A percentile compares a stretch with the other conserved stretches of the same genome.
phyloP scores from a whole-genome alignment of 2,888 invertebrate genomes.

The Gibbula magus region DNA sequence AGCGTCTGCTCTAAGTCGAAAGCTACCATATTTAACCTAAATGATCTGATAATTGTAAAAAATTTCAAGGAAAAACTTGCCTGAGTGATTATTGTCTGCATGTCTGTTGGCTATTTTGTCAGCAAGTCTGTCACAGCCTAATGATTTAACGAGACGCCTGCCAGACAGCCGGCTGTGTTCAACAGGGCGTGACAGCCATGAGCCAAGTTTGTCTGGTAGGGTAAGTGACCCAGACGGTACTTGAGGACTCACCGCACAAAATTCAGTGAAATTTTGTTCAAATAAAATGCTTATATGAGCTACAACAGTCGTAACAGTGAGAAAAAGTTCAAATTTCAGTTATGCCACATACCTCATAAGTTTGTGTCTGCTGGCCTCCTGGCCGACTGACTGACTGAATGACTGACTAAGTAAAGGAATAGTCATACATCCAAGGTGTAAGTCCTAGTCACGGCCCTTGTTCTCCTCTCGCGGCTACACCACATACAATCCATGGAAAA shows the following conservation, averaged over 20 bases:
- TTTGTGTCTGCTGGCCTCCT: background rate
- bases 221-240: background rate
- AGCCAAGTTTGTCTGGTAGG: background rate
- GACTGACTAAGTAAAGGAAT: background rate
- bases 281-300: no score
- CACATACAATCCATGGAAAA: background rate
- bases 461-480: background rate
- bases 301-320: no score
- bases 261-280: no score
- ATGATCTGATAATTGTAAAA: background rate
- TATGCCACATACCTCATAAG: no score
- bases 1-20: background rate
- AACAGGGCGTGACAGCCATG: background rate
- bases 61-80: background rate
- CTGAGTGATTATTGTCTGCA: no score
- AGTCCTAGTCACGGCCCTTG: background rate
- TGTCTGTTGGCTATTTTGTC: no score
- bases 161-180: background rate
- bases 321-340: no score
- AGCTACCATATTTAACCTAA: background rate
- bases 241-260: no score
- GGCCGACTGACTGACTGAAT: slow-evolving; percentile 1
- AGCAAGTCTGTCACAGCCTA: no score
- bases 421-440: background rate
- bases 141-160: no score